Percentiles rank a stretch among this genome's conserved stretches.
Evolutionary conservation across 2,797 vertebrate species (phyloP).

Genomic region (Eupleurogrammus muticus): DNA sequence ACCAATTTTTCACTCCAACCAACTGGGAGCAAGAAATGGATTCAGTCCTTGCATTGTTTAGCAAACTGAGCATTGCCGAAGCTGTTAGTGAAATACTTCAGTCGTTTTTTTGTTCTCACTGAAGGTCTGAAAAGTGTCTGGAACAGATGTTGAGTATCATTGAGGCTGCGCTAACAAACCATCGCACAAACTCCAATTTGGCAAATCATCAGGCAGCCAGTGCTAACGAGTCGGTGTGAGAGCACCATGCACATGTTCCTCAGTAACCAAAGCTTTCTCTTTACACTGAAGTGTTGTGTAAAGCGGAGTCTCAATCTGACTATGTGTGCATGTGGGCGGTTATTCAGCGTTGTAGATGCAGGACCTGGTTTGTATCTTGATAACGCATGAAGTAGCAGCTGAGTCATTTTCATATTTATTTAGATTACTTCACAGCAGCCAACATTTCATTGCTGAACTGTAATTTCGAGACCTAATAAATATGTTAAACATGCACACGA

Average conservation of each 20-base stretch:
- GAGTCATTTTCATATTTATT: constrained; percentile 37
- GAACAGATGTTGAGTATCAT: constrained; percentile 20
- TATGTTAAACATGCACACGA: constrained; percentile 7
- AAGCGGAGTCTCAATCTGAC: constrained; percentile 1
- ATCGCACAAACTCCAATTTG: not conserved
- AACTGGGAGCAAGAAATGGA: constrained; percentile 30
- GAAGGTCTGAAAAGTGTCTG: not conserved
- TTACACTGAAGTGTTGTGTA: not conserved
- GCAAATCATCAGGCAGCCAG: not conserved
- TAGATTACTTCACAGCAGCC: constrained; percentile 6
- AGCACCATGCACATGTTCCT: not conserved
- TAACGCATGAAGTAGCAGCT: constrained; percentile 11
- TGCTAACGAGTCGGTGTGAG: not conserved
- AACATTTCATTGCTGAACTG: not conserved
- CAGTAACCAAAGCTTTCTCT: constrained; percentile 3
- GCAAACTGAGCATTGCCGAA: constrained; percentile 11
- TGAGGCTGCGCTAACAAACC: constrained; percentile 1
- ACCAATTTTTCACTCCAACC: constrained; percentile 23
- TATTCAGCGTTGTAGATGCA: not conserved
- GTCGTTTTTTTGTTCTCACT: constrained; percentile 6
- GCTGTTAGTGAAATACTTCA: constrained; percentile 14
- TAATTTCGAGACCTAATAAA: constrained; percentile 9
- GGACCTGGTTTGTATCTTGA: constrained; percentile 9
- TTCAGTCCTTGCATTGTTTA: constrained; percentile 13
- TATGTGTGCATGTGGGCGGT: not conserved